Percentiles rank a stretch among this genome's conserved stretches.
Evolutionary conservation across 2,888 invertebrate species (phyloP).

Genomic region (Drosophila diplacantha): DNA sequence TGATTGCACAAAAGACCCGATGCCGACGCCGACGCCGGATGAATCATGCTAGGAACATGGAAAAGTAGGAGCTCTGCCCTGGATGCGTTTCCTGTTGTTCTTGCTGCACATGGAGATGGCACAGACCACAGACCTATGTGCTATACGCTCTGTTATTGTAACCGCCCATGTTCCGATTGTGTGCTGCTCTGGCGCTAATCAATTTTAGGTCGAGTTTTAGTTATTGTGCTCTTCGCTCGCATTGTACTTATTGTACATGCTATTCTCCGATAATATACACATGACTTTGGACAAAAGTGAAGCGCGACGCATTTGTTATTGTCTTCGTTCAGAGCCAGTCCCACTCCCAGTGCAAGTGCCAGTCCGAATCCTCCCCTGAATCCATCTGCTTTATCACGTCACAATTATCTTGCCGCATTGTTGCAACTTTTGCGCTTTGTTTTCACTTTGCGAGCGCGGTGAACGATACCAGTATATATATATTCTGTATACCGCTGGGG

Average conservation of each 20-base stretch:
- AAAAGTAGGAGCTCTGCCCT: constrained; percentile 9
- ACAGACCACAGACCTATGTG: too few relatives aligned
- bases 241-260: constrained; percentile 8
- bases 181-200: constrained; percentile 24
- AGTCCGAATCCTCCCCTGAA: constrained; percentile 5
- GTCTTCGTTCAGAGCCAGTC: background rate
- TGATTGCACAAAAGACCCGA: constrained; percentile 56
- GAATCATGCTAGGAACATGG: constrained; percentile 21
- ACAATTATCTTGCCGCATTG: constrained; percentile 58
- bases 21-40: constrained; percentile 33
- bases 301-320: constrained; percentile 13
- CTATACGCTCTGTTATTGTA: background rate
- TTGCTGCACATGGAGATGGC: background rate
- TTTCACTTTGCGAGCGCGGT: constrained; percentile 7
- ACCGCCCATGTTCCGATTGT: constrained; percentile 17
- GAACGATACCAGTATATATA: constrained; percentile 2
- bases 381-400: constrained; percentile 47
- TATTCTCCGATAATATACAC: constrained; percentile 13
- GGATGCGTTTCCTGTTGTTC: constrained; percentile 21
- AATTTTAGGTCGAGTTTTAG: constrained; percentile 32
- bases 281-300: constrained; percentile 18
- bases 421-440: constrained; percentile 61
- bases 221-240: constrained; percentile 15
- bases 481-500: constrained; percentile 10
- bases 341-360: too few relatives aligned